These are phyloP conservation scores for Globodera ellingtonae DNA, from an alignment of 1,140 invertebrate genomes.

Conservation along the genomic window DNA sequence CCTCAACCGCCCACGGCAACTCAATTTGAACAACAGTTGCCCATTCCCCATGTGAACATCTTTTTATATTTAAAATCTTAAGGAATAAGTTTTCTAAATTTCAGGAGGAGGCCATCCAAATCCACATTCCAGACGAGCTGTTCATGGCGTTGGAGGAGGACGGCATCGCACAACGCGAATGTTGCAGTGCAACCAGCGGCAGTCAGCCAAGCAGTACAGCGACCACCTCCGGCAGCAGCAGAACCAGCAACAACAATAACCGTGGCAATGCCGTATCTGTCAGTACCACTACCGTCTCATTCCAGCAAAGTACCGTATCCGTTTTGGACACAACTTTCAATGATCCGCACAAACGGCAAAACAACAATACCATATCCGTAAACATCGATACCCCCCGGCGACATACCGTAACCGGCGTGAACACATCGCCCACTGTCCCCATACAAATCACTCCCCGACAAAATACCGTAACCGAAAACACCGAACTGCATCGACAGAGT, in stretches of 20 bases:
- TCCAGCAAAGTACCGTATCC: not conserved
- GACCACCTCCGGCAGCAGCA: not conserved
- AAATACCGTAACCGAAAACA: not conserved
- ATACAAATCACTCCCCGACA: too few species aligned
- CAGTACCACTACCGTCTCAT: not conserved
- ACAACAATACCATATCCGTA: not conserved
- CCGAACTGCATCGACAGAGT: not conserved
- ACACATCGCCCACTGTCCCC: too few species aligned
- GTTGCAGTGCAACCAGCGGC: not conserved
- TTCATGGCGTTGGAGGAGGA: slow-evolving; percentile 49
- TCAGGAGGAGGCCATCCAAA: slow-evolving; percentile 53
- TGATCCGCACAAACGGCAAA: not conserved
- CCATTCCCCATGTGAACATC: too few species aligned
- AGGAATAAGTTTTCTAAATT: not conserved
- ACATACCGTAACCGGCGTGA: not conserved
- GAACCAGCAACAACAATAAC: not conserved
- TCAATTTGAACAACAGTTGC: not conserved
- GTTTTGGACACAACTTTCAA: not conserved
- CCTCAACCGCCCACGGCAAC: slow-evolving; percentile 30
- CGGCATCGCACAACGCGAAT: slow-evolving; percentile 11
- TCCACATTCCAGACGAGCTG: slow-evolving; percentile 58
- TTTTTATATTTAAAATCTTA: not conserved
- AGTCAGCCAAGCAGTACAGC: not conserved
- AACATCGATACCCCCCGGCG: not conserved
- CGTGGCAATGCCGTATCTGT: not conserved